Evolutionary conservation across 2,888 invertebrate species (phyloP), one percentile per base, ranked within the genome.

Genomic region (Himalopsyche tibetana): DNA sequence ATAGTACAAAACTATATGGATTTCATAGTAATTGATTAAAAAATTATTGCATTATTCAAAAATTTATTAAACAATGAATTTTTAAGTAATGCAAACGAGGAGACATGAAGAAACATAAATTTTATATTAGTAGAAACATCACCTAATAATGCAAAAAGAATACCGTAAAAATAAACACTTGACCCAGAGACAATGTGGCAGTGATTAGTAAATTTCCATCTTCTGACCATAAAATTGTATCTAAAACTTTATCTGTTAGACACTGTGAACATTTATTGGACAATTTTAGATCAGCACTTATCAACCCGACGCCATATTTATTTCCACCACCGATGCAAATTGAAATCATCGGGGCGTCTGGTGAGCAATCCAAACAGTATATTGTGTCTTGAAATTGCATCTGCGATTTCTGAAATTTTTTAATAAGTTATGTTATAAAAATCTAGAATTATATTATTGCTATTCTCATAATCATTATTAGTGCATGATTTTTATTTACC

Each of bases 141-240:
- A 45, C 9, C 9, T 0, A 11, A 45, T 45, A 45, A 45, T 45
- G 45, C 8, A 9, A 45, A 45, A 45, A 11, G 5, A 5, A 45
- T 45, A 45, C 93, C 90, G 91, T 90, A 79, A 91, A 89, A 63
- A 93, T 90, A 88, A 93, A 93, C 2, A 93, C 90, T 89, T 93
- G 93, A 36, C 93, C 93, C 4, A 92, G 93, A 0, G 92, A 90
- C 91, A 92, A 92, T 6, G 93, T 92, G 0, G 92, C 92, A 1
- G 91, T 91, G 1, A 92, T 90, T 56, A 93, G 28, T 36, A 91
- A 90, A 15, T 91, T 89, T 2, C 93, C 93, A 0, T 90, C 90
- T 0, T 91, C 90, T 0, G 93, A 91, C 89, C 93, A 93, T 5
- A 89, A 90, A 0, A 92, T 90, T 2, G 90, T 90, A 15, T 93